Percentiles rank a stretch among this genome's conserved stretches.
phyloP scores from a whole-genome alignment of 2,113 vertebrate species.

The Hirundichthys speculiger region DNA sequence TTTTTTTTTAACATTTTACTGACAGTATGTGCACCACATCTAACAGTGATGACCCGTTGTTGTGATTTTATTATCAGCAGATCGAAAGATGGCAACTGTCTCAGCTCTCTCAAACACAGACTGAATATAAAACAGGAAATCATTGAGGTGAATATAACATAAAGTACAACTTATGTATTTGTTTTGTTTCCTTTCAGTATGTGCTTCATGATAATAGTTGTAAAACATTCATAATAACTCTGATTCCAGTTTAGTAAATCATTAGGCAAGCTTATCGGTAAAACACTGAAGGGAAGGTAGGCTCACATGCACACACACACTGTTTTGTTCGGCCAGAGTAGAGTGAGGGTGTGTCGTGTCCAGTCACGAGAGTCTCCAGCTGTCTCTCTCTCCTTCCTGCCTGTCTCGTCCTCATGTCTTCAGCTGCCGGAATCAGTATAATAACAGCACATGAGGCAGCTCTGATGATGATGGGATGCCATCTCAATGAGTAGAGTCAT shows the following conservation, averaged over 20 bases:
- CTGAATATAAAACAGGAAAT: background rate
- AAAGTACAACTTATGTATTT: background rate
- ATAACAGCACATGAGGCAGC: no score
- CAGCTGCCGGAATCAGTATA: no score
- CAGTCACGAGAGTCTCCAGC: slow-evolving; percentile 46
- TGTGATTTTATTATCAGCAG: background rate
- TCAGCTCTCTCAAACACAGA: background rate
- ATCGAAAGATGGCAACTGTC: background rate
- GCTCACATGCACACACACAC: slow-evolving; percentile 2
- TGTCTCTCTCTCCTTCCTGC: slow-evolving; percentile 66
- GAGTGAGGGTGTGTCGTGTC: slow-evolving; percentile 52
- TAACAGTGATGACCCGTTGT: background rate
- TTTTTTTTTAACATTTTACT: no score
- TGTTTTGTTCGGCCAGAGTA: slow-evolving; percentile 12
- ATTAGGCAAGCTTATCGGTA: background rate
- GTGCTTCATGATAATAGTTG: no score
- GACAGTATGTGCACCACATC: no score
- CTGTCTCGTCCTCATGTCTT: slow-evolving; percentile 61
- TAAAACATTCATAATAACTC: no score
- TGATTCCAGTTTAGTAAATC: background rate
- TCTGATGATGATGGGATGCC: no score
- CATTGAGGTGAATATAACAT: background rate
- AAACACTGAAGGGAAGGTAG: slow-evolving; percentile 1
- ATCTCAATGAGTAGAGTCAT: no score
- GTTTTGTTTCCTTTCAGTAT: background rate